Evolutionary conservation across 2,888 invertebrate species (phyloP).

Genomic region (Phortica okadai): DNA sequence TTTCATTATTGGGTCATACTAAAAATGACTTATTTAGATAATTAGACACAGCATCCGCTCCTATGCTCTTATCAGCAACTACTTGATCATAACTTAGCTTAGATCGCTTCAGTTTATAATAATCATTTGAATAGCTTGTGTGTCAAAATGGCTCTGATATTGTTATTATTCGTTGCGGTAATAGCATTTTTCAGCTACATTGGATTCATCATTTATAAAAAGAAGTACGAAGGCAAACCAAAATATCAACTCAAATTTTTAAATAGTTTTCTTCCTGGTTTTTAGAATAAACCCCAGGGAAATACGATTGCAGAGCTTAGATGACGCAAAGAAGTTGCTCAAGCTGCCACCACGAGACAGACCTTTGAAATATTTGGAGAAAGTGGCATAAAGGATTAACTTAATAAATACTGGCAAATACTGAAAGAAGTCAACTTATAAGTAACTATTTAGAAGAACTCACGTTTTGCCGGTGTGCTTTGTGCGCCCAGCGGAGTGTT

Average conservation of each 20-base stretch:
- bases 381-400: conserved; percentile 50
- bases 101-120: conserved; percentile 44
- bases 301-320: conserved; percentile 50
- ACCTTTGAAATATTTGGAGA: conserved; percentile 56
- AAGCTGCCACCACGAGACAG: conserved; percentile 39
- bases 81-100: background rate
- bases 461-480: conserved; percentile 79
- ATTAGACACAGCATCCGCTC: conserved; percentile 42
- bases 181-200: conserved; percentile 49
- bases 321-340: conserved; percentile 56
- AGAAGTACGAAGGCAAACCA: conserved; percentile 51
- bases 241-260: background rate
- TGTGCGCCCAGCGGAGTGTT: conserved; percentile 77
- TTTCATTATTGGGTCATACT: conserved; percentile 46
- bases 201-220: conserved; percentile 54
- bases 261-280: background rate
- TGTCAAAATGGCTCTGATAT: conserved; percentile 28
- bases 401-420: conserved; percentile 24
- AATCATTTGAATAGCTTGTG: conserved; percentile 21
- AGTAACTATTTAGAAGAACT: conserved; percentile 55
- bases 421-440: too few species aligned
- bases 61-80: conserved; percentile 50
- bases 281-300: conserved; percentile 56
- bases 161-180: conserved; percentile 44
- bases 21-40: background rate